These are phyloP conservation scores for Bellardia bayeri DNA, from an alignment of 2,888 invertebrate genomes.

Conservation along the genomic window DNA sequence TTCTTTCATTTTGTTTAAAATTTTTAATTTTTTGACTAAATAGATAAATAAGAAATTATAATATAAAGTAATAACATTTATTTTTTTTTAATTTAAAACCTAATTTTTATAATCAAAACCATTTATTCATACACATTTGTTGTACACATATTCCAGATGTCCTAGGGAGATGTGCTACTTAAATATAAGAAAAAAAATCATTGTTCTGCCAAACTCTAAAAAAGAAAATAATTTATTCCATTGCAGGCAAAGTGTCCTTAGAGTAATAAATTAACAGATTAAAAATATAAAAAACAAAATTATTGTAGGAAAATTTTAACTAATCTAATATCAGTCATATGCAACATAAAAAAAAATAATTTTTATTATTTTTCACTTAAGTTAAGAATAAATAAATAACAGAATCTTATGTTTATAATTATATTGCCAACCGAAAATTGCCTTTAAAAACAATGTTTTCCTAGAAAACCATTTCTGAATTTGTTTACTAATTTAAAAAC, in stretches of 20 bases:
- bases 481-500: constrained; percentile 51
- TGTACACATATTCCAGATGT: neutral
- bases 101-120: too few species aligned
- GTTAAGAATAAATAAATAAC: too few species aligned
- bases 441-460: too few species aligned
- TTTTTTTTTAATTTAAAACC: too few species aligned
- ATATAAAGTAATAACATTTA: too few species aligned
- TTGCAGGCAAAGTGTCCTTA: constrained; percentile 23
- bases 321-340: neutral
- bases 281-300: constrained; percentile 7
- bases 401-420: too few species aligned
- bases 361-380: too few species aligned
- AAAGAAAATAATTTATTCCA: neutral
- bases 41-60: too few species aligned
- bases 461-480: neutral
- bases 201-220: neutral
- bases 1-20: too few species aligned
- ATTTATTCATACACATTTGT: neutral
- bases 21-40: too few species aligned
- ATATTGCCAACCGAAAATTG: too few species aligned
- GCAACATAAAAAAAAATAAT: too few species aligned
- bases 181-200: neutral
- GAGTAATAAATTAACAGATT: constrained; percentile 49
- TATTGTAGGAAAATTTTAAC: neutral
- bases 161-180: neutral